Base-by-base conservation (phyloP, 1,140 invertebrate species). In the Pachypeltis micranthus region DNA sequence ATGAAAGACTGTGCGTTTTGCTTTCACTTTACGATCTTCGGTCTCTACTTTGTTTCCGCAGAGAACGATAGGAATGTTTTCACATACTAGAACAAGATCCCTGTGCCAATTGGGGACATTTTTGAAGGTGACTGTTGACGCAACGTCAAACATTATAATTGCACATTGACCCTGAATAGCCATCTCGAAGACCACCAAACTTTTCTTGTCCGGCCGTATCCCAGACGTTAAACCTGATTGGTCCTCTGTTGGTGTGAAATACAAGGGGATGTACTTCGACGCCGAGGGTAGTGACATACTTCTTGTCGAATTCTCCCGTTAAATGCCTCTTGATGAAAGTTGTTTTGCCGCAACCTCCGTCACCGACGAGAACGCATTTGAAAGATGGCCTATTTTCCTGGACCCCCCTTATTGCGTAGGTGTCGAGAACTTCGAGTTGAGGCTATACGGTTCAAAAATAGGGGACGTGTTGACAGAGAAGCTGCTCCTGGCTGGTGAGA, bases 71-170 rank as follows among this genome's bases (percentile, higher is more conserved):
- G 97, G 97, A 70, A 99, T 98, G 75, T 95, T 98, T 83, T 99
- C 96, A 79, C 96, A 99, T 1, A 99, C 96, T 70, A 96, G 80
- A 1, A 98, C 93, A 70, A 99, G 83, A 83, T 99, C 96, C 74
- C 96, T 83, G 75, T 99, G 96, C 96, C 96, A 99, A 74, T 98
- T 99, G 39, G 95, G 95, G 66, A 99, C 96, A 77, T 99, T 99
- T 79, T 99, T 99, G 81, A 99, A 98, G 3, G 97, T 99, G 59
- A 99, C 93, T 72, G 97, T 82, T 27, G 96, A 96, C 44, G 97
- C 99, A 67, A 99, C 96, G 79, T 99, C 97, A 78, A 99, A 99
- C 97, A 99, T 99, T 68, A 99, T 95, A 70, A 99, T 91, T 65
- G 96, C 96, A 80, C 95, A 98, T 78, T 99, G 94, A 72, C 96